phyloP scores from a whole-genome alignment of 2,113 vertebrate genomes.

The Esox niger region DNA sequence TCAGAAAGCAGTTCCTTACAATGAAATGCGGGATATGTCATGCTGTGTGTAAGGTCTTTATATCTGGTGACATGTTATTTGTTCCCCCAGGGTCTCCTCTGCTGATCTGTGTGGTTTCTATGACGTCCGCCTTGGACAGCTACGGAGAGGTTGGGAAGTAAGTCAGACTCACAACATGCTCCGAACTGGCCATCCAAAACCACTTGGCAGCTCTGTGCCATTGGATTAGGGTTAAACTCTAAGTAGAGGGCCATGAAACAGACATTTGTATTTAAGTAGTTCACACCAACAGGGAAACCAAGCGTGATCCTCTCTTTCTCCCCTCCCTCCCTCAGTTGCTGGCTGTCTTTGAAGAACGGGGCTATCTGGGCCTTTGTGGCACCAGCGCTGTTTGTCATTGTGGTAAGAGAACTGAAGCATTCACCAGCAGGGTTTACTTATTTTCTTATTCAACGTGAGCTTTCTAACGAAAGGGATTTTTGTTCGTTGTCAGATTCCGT shows the following conservation, averaged over 20 bases:
- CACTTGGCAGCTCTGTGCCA: not conserved
- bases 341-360: slow-evolving; percentile 86
- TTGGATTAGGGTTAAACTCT: not conserved
- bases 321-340: slow-evolving; percentile 79
- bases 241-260: not conserved
- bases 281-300: too few relatives aligned
- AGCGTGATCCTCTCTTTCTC: not conserved
- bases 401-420: slow-evolving; percentile 74
- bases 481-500: too few relatives aligned
- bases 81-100: slow-evolving; percentile 79
- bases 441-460: not conserved
- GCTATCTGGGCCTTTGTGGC: slow-evolving; percentile 98
- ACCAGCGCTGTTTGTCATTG: slow-evolving; percentile 87
- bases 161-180: slow-evolving; percentile 54
- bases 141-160: slow-evolving; percentile 86
- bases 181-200: not conserved
- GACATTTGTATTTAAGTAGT: not conserved
- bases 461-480: not conserved
- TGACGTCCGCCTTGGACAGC: slow-evolving; percentile 78
- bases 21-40: too few relatives aligned
- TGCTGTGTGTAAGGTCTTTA: not conserved
- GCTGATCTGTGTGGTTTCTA: slow-evolving; percentile 85
- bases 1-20: too few relatives aligned
- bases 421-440: not conserved
- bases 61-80: not conserved